Conservation (phyloP, 2,797 vertebrate genomes). For the Agapornis canus region DNA sequence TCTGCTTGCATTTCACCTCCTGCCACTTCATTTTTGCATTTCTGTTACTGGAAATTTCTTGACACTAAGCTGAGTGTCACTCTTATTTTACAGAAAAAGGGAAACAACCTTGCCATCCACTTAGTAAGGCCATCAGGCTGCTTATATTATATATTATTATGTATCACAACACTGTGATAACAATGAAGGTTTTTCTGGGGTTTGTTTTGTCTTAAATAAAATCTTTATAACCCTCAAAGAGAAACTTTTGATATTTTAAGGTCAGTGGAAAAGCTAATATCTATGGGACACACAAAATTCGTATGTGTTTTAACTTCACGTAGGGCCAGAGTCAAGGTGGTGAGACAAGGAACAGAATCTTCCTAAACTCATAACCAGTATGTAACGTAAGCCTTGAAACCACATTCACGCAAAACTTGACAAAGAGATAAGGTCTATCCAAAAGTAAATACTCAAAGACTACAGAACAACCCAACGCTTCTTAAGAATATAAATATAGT, state of each 20-base stretch:
- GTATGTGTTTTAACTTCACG: neutral
- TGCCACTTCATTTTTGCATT: neutral
- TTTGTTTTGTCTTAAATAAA: neutral
- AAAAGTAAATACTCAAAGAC: neutral
- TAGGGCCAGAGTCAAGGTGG: neutral
- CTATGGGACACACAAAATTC: neutral
- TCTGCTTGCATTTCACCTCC: neutral
- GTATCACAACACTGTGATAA: neutral
- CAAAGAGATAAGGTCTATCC: neutral
- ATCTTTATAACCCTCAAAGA: neutral
- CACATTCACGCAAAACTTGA: neutral
- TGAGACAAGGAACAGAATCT: neutral
- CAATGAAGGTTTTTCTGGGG: neutral
- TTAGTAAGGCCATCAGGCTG: neutral
- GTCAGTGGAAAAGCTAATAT: neutral
- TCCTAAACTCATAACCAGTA: neutral
- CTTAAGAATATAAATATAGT: neutral
- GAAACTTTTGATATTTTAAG: neutral
- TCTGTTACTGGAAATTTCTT: neutral
- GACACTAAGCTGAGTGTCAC: neutral
- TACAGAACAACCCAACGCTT: neutral
- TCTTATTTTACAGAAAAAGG: neutral
- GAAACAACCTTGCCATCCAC: neutral
- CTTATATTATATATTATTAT: fast-evolving
- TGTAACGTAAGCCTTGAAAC: neutral